These are phyloP conservation scores for Graptemys geographica DNA, from an alignment of 2,797 vertebrate genomes.

Conservation along the genomic window DNA sequence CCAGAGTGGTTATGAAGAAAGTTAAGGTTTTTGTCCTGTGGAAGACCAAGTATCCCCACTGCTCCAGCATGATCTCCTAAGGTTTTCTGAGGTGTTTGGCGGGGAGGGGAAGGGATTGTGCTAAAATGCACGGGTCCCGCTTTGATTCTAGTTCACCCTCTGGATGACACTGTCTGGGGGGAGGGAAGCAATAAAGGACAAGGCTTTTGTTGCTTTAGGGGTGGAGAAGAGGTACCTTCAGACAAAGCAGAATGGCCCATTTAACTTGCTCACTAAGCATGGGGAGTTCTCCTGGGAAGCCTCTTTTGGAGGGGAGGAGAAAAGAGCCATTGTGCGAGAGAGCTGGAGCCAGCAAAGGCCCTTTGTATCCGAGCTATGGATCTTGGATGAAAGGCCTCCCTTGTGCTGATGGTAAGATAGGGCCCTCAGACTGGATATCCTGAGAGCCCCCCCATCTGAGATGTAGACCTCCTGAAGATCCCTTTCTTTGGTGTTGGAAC, in stretches of 20 bases:
- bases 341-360: background rate
- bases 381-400: background rate
- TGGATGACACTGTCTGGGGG: background rate
- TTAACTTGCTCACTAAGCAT: background rate
- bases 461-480: background rate
- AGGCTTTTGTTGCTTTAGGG: background rate
- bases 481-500: background rate
- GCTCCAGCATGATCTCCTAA: background rate
- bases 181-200: background rate
- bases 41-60: background rate
- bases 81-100: background rate
- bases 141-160: background rate
- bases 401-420: background rate
- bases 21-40: background rate
- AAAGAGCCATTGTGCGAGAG: background rate
- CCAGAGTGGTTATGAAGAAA: too few species aligned
- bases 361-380: background rate
- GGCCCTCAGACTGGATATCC: background rate
- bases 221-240: background rate
- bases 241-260: background rate
- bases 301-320: background rate
- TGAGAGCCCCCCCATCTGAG: background rate
- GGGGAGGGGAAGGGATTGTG: background rate
- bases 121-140: background rate
- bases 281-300: background rate